These are phyloP conservation scores for Amblyopsis hoosieri DNA, from an alignment of 2,797 vertebrate genomes.

Conservation along the genomic window DNA sequence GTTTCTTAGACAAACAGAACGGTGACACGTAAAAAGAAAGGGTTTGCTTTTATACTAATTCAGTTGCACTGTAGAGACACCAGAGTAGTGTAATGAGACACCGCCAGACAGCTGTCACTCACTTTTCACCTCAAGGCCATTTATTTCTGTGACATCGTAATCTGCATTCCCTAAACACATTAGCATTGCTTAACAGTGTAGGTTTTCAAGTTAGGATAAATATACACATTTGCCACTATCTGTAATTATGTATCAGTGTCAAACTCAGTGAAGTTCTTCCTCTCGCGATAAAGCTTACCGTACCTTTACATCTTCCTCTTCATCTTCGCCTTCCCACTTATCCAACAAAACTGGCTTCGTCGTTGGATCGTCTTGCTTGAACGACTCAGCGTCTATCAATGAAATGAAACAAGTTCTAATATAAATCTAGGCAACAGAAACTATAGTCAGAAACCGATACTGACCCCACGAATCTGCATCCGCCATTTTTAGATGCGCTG, in stretches of 20 bases:
- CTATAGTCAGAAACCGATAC: conserved; percentile 13
- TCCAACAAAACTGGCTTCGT: conserved; percentile 73
- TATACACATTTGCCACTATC: too few relatives aligned
- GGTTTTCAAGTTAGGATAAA: too few relatives aligned
- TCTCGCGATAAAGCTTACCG: conserved; percentile 2
- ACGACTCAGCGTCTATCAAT: conserved; percentile 77
- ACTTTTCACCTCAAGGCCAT: too few relatives aligned
- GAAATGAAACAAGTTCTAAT: conserved; percentile 7
- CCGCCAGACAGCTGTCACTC: too few relatives aligned
- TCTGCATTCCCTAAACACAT: too few relatives aligned
- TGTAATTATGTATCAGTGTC: background rate
- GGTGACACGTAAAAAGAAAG: too few relatives aligned
- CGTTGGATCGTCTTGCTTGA: conserved; percentile 74
- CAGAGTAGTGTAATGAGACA: too few relatives aligned
- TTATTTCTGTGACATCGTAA: too few relatives aligned
- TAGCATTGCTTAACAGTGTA: too few relatives aligned
- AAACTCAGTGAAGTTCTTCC: background rate
- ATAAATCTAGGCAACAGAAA: background rate
- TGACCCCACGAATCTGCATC: conserved; percentile 83
- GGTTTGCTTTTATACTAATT: too few relatives aligned
- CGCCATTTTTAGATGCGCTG: conserved; percentile 61
- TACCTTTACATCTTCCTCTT: conserved; percentile 85
- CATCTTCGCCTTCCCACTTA: conserved; percentile 78
- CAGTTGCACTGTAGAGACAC: too few relatives aligned
- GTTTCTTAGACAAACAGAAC: too few relatives aligned